Evolutionary conservation across 2,113 vertebrate genomes (phyloP), one percentile per base, ranked within the genome.

Genomic region (Cololabis saira): DNA sequence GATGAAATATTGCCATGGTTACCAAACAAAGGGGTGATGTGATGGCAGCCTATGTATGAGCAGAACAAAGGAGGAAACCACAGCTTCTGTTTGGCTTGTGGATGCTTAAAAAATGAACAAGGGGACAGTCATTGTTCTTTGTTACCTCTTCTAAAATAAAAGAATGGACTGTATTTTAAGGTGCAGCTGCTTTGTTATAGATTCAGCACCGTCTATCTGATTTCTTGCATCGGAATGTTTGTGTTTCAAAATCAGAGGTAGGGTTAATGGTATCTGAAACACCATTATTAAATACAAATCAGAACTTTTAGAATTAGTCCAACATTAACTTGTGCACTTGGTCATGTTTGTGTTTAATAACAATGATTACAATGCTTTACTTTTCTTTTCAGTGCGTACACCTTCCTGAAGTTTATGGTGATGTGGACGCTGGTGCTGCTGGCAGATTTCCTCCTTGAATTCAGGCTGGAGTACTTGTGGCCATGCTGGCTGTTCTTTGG

Each of bases 401-500:
- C 93, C 21, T 89, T 94, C 78, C 85, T 94, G 84, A 94, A 93
- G 85, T 92, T 92, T 19, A 90, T 93, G 87, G 84, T 91, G 42
- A 89, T 93, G 76, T 94, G 94, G 94, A 91, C 88, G 47, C 69
- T 94, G 87, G 92, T 94, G 66, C 91, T 94, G 30, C 81, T 94
- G 89, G 93, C 92, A 14, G 94, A 94, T 76, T 94, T 94, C 74
- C 86, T 94, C 54, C 86, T 94, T 15, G 94, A 93, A 61, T 94
- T 94, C 76, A 89, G 94, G 61, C 86, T 94, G 87, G 94, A 94
- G 75, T 94, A 94, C 56, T 74, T 94, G 81, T 94, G 94, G 94
- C 93, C 94, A 0, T 94, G 94, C 73, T 94, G 94, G 94, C 91
- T 94, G 41, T 94, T 94, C 76, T 90, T 94, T 15, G 91, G 93